These are phyloP conservation scores for Diadumene lineata DNA, from an alignment of 92 coral and sea anemone species.

Conservation along the genomic window DNA sequence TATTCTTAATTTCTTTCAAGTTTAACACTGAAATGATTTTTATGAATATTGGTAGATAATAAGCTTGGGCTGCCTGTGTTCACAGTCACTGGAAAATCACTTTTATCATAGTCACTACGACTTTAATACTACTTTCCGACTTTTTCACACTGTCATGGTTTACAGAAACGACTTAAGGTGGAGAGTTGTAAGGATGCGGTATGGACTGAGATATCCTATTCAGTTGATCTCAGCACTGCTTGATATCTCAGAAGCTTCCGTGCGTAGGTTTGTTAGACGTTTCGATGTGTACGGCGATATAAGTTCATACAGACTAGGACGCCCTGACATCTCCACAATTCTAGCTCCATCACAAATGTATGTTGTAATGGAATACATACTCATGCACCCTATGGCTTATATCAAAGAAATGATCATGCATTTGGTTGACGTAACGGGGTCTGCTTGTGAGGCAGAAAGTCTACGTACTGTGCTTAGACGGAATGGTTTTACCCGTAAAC, in stretches of 20 bases:
- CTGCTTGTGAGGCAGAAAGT: neutral
- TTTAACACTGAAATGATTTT: no score
- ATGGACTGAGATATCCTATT: neutral
- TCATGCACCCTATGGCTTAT: neutral
- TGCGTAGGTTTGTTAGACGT: neutral
- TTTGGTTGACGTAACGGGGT: neutral
- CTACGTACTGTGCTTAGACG: neutral
- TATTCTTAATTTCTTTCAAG: no score
- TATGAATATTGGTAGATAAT: no score
- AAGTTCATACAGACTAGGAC: neutral
- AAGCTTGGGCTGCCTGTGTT: no score
- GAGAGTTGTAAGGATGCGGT: neutral
- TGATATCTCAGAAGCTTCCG: neutral
- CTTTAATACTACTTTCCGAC: no score
- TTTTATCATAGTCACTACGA: neutral
- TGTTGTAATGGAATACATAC: constrained; percentile 5
- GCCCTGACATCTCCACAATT: constrained; percentile 3
- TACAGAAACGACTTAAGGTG: constrained; percentile 3
- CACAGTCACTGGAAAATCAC: no score
- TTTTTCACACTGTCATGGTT: no score
- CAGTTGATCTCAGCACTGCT: neutral
- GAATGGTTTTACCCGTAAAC: constrained; percentile 6
- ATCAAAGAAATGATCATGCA: neutral
- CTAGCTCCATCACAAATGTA: neutral
- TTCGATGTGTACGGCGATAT: neutral